Base-by-base conservation (phyloP, 2,888 invertebrate species). In the Leptothorax acervorum region DNA sequence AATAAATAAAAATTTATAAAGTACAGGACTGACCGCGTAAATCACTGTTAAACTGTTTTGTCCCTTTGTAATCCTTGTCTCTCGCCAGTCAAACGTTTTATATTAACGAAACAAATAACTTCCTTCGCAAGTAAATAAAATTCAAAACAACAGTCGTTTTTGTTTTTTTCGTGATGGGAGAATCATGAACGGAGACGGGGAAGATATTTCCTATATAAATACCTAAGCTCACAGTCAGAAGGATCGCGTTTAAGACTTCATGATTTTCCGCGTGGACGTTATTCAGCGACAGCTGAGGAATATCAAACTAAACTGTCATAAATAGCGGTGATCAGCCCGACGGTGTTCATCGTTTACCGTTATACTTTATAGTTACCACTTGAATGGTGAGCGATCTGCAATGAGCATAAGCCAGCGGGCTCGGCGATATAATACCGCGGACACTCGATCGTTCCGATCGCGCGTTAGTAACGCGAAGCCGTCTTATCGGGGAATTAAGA, bases 291-390 rank as follows among this genome's bases (percentile, higher is more conserved):
- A 48, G 48, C 28, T 31, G 15, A 18, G 1, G 48, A 39, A 42
- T 83, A 78, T 85, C 85, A 87, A 85, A 85, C 45, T 48, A 87
- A 85, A 83, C 57, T 48, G 35, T 90, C 86, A 68, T 87, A 85
- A 87, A 89, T 87, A 89, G 85, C 86, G 88, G 86, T 86, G 85
- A 85, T 82, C 82, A 71, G 73, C 39, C 35, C 45, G 51, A 28
- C 68, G 84, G 89, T 87, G 87, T 89, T 89, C 86, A 90, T 87
- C 83, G 48, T 90, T 88, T 92, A 93, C 93, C 93, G 92, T 93
- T 93, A 68, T 9, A 92, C 86, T 84, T 88, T 86, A 88, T 89
- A 88, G 90, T 91, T 90, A 87, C 86, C 85, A 88, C 87, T 89
- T 88, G 86, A 91, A 86, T 88, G 87, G 90, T 45, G 65, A 90